These are phyloP conservation scores for Lasioglossum albipes DNA, from an alignment of 1,140 invertebrate species.

Conservation along the genomic window DNA sequence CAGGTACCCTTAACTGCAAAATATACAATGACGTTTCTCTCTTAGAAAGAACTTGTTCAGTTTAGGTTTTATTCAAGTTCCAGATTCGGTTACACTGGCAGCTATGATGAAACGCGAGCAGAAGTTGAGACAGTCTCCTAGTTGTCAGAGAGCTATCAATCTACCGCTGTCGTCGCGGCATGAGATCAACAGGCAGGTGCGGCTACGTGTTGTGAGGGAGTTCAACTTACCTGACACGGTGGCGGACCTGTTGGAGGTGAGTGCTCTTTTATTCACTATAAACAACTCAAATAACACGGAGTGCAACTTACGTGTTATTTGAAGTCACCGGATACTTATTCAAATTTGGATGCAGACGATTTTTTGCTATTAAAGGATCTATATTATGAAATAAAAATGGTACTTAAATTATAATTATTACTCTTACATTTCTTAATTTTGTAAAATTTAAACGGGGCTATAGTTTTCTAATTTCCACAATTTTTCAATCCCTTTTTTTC, in stretches of 20 bases:
- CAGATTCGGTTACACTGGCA: slow-evolving; percentile 87
- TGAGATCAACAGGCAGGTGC: slow-evolving; percentile 89
- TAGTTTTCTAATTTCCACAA: too few species aligned
- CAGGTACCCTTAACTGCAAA: slow-evolving; percentile 72
- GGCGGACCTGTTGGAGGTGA: slow-evolving; percentile 89
- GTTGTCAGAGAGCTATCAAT: slow-evolving; percentile 88
- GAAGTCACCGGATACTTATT: too few species aligned
- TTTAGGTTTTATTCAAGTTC: slow-evolving; percentile 79
- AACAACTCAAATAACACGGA: neutral
- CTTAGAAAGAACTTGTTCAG: neutral
- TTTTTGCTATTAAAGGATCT: too few species aligned
- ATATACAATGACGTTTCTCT: slow-evolving; percentile 1
- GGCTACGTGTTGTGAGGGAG: slow-evolving; percentile 93
- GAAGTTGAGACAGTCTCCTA: slow-evolving; percentile 89
- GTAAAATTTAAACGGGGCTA: too few species aligned
- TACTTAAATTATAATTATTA: too few species aligned
- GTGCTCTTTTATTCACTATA: slow-evolving; percentile 50
- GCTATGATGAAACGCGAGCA: slow-evolving; percentile 93
- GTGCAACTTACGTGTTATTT: too few species aligned
- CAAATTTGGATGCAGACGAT: too few species aligned
- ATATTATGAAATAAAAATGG: too few species aligned
- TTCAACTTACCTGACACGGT: slow-evolving; percentile 96
- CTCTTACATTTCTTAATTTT: too few species aligned
- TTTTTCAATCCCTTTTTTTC: too few species aligned
- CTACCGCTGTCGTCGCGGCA: slow-evolving; percentile 88